These are phyloP conservation scores for Nasonia oneida DNA, from an alignment of 2,888 invertebrate species.

Conservation along the genomic window DNA sequence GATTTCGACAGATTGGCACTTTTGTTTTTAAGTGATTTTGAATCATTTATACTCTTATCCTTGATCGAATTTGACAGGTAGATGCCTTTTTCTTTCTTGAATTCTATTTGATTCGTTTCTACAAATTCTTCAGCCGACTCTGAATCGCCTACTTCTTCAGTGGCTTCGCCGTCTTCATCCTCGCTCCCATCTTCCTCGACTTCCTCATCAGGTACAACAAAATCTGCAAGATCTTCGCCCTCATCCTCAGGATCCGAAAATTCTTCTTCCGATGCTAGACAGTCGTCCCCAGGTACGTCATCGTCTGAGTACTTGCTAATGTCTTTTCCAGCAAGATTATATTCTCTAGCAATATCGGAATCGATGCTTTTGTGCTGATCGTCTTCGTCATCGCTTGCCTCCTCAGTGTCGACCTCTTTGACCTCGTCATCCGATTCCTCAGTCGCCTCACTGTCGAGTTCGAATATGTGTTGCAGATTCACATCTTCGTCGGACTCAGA, in stretches of 20 bases:
- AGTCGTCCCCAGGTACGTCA: constrained; percentile 72
- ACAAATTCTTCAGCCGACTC: constrained; percentile 48
- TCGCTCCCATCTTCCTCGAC: constrained; percentile 59
- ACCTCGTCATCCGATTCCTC: constrained; percentile 37
- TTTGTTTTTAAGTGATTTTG: constrained; percentile 21
- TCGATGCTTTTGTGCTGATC: constrained; percentile 65
- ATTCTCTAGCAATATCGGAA: constrained; percentile 70
- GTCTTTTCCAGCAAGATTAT: constrained; percentile 70
- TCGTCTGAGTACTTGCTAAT: constrained; percentile 70
- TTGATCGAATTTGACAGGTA: constrained; percentile 34
- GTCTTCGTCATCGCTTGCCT: neutral
- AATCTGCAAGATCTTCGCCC: constrained; percentile 71
- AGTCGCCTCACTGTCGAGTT: constrained; percentile 16
- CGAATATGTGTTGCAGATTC: neutral
- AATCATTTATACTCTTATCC: constrained; percentile 23
- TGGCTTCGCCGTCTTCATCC: constrained; percentile 57
- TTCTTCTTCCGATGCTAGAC: constrained; percentile 72
- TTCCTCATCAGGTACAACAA: constrained; percentile 71
- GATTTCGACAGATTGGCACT: constrained; percentile 19
- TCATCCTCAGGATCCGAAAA: constrained; percentile 70
- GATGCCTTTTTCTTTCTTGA: constrained; percentile 31
- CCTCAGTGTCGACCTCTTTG: constrained; percentile 26
- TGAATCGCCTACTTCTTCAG: constrained; percentile 40
- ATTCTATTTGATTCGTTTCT: constrained; percentile 25
- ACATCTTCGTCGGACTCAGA: constrained; percentile 59